Conservation (phyloP, 2,888 invertebrate species). For the Pyrocoelia pectoralis region DNA sequence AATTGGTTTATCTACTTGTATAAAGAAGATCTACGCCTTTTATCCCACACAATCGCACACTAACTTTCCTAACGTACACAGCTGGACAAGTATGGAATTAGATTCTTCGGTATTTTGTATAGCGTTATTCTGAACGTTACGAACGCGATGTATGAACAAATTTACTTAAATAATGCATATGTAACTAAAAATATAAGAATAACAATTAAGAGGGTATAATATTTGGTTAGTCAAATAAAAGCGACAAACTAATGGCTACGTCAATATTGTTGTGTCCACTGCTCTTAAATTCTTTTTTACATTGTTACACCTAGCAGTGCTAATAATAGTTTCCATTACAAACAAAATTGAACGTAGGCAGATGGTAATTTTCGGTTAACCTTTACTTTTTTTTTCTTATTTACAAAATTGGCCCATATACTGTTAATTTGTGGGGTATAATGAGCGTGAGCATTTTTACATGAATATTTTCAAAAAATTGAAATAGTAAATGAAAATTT, state of each 20-base stretch:
- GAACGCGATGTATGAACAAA: conserved; percentile 1
- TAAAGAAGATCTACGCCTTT: conserved; percentile 37
- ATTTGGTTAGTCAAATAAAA: conserved; percentile 49
- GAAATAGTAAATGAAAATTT: too few relatives aligned
- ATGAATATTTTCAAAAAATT: too few relatives aligned
- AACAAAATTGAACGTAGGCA: background rate
- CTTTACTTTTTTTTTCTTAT: too few relatives aligned
- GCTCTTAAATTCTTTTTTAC: conserved; percentile 13
- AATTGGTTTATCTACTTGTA: conserved; percentile 47
- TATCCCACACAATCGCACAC: conserved; percentile 34
- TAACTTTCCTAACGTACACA: conserved; percentile 27
- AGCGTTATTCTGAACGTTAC: background rate
- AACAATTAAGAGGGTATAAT: conserved; percentile 47
- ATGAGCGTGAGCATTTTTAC: too few relatives aligned
- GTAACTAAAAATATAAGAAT: conserved; percentile 42
- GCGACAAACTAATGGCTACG: conserved; percentile 47
- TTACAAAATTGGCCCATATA: too few relatives aligned
- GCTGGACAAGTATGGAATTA: conserved; percentile 15
- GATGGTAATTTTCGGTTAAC: background rate
- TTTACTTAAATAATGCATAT: conserved; percentile 31
- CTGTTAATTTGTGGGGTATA: too few relatives aligned
- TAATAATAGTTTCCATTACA: background rate
- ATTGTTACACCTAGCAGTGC: background rate
- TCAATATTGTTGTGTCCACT: conserved; percentile 28
- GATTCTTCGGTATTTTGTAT: conserved; percentile 16